phyloP scores from a whole-genome alignment of 2,888 invertebrate species.

The Halocaridina rubra region DNA sequence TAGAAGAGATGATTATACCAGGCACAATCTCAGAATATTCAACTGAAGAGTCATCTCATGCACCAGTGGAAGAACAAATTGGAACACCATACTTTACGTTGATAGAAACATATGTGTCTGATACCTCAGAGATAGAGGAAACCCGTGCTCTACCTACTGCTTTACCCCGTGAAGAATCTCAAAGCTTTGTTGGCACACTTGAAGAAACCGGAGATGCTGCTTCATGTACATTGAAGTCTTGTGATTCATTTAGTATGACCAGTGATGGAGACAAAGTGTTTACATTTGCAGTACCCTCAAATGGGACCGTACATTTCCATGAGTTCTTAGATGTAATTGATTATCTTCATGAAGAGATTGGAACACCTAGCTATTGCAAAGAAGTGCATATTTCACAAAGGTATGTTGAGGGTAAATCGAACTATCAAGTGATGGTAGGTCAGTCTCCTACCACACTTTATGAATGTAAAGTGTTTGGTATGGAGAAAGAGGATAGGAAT shows the following conservation, averaged over 20 bases:
- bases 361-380: constrained; percentile 30
- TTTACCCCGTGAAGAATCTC: no score
- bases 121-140: no score
- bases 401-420: neutral
- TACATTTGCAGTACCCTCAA: constrained; percentile 7
- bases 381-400: constrained; percentile 26
- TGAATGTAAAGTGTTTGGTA: constrained; percentile 31
- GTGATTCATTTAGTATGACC: neutral
- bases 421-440: constrained; percentile 35
- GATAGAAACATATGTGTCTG: no score
- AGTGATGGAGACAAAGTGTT: neutral
- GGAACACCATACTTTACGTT: no score
- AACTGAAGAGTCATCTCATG: no score
- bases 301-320: constrained; percentile 18
- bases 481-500: neutral
- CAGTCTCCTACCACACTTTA: constrained; percentile 22
- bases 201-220: neutral
- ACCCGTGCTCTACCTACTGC: no score
- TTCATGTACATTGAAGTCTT: neutral
- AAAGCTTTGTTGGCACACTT: no score
- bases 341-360: constrained; percentile 26
- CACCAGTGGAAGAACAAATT: no score
- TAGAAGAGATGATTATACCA: no score
- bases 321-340: constrained; percentile 24
- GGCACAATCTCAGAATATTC: no score